Evolutionary conservation across 1,140 invertebrate genomes (phyloP).

Genomic region (Orchestia grillus): DNA sequence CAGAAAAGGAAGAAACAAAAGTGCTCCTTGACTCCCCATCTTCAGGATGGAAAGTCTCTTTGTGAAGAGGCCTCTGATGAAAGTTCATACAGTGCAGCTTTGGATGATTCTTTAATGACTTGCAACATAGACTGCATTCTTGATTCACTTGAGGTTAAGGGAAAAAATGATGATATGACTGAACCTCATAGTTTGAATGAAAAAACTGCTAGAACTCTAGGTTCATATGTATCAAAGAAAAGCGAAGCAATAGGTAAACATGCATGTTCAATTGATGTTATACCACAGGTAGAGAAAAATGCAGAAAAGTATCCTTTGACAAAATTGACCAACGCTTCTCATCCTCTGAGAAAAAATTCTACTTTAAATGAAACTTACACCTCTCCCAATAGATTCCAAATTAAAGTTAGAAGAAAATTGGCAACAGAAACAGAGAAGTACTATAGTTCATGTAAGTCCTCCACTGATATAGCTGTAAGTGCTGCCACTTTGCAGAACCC

Average conservation of each 20-base stretch:
- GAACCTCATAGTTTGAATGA: not conserved
- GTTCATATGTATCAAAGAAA: not conserved
- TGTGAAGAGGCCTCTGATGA: not conserved
- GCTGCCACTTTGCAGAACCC: not conserved
- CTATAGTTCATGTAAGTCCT: not conserved
- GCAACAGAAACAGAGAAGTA: not conserved
- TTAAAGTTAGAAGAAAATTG: conserved; percentile 36
- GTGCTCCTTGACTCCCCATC: not conserved
- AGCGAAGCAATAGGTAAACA: not conserved
- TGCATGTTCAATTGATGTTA: not conserved
- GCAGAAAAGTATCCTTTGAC: not conserved
- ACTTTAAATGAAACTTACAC: not conserved
- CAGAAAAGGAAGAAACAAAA: conserved; percentile 1
- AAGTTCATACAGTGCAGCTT: not conserved
- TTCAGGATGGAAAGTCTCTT: not conserved
- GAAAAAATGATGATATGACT: not conserved
- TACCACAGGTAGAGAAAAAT: not conserved
- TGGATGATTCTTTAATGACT: conserved; percentile 21
- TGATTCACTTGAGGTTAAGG: not conserved
- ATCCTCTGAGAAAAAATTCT: not conserved
- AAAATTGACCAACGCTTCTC: not conserved
- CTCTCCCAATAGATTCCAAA: conserved; percentile 27
- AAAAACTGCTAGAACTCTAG: not conserved
- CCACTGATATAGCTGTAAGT: not conserved
- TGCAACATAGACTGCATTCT: not conserved